Conservation (phyloP, 2,797 vertebrate genomes). For the Pyrrhura leucotis region DNA sequence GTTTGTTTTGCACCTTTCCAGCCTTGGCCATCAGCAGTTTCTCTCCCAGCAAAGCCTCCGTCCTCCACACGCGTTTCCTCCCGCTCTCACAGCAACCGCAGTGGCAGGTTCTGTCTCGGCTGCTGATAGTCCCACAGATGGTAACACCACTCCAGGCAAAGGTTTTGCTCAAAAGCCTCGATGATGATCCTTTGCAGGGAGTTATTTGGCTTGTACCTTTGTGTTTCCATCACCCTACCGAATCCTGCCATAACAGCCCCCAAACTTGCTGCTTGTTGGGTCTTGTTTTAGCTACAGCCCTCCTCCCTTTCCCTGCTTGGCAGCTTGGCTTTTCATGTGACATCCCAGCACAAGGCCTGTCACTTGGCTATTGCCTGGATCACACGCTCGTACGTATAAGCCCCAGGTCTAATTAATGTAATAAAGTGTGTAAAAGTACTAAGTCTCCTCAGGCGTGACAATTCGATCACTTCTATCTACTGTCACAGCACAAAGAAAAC, state of each 20-base stretch:
- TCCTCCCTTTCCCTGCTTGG: neutral
- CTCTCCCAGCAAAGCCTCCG: neutral
- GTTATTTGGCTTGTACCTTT: neutral
- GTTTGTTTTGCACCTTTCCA: neutral
- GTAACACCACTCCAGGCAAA: neutral
- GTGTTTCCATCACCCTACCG: neutral
- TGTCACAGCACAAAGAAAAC: conserved; percentile 4
- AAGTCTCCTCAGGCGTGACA: neutral
- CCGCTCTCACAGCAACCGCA: neutral
- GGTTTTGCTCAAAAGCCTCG: neutral
- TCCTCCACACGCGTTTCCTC: fast-evolving
- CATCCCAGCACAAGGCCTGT: neutral
- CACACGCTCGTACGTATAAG: fast-evolving
- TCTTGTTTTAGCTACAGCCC: neutral
- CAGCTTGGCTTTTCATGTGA: neutral
- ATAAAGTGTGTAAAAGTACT: neutral
- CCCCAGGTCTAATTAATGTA: neutral
- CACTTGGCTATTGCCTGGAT: neutral
- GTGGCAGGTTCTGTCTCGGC: neutral
- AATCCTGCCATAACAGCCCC: neutral
- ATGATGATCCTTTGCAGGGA: neutral
- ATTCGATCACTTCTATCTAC: neutral
- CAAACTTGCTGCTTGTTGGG: neutral
- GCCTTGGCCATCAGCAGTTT: fast-evolving
- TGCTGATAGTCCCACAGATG: neutral